These are phyloP conservation scores for Thamnophis sirtalis DNA, from an alignment of 2,113 vertebrate species.

Conservation along the genomic window DNA sequence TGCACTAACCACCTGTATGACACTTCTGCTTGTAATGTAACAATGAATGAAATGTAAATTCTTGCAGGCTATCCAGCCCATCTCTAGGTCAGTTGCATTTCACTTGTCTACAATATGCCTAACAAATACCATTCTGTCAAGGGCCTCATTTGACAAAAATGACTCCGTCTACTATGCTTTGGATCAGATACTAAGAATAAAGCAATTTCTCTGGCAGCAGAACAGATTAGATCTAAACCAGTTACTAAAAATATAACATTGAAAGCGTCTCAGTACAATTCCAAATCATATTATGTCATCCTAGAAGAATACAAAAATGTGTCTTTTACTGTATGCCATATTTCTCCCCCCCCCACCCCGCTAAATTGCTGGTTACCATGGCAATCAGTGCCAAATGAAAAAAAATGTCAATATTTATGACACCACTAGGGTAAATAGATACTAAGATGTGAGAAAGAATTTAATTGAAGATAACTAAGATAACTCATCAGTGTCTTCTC, in stretches of 20 bases:
- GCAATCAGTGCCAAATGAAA: conserved; percentile 5
- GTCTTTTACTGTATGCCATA: neutral
- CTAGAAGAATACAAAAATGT: neutral
- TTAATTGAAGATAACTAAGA: neutral
- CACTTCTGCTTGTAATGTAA: neutral
- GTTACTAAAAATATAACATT: conserved; percentile 28
- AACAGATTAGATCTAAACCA: conserved; percentile 13
- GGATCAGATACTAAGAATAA: conserved; percentile 7
- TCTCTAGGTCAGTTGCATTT: neutral
- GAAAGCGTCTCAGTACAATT: conserved; percentile 8
- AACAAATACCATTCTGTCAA: neutral
- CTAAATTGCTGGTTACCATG: neutral
- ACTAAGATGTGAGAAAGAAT: neutral
- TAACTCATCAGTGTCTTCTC: neutral
- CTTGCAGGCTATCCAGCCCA: neutral
- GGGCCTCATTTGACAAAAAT: neutral
- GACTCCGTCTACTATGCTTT: neutral
- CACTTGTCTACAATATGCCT: neutral
- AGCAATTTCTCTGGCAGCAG: neutral
- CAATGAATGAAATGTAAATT: neutral
- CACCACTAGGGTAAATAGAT: neutral
- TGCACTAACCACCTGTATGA: too few relatives aligned
- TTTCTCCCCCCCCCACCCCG: neutral
- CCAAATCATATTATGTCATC: conserved; percentile 25
- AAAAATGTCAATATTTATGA: neutral